Evolutionary conservation across 1,140 invertebrate genomes (phyloP), one percentile per base, ranked within the genome.

Genomic region (Trigoniulus corallinus): DNA sequence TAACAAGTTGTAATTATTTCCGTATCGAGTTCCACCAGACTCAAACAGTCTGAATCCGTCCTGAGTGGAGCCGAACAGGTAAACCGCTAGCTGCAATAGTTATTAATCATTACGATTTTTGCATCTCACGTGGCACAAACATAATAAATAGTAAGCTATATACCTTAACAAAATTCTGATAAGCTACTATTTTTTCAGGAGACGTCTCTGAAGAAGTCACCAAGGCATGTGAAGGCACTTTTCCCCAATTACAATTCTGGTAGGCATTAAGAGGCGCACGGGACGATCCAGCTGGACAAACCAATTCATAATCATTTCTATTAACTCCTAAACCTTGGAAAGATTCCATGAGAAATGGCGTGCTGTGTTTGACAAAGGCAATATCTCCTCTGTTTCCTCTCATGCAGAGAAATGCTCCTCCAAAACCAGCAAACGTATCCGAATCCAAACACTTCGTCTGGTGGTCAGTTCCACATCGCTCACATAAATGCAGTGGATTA

Each of bases 311-410:
- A 21, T 78, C 68, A 12, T 61, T 52, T 51, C 37, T 50, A 1
- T 57, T 26, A 20, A 29, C 46, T 37, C 34, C 50, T 12, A 3
- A 41, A 25, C 15, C 47, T 39, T 41, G 42, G 40, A 39, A 20
- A 12, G 3, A 3, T 34, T 25, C 12, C 51, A 53, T 53, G 41
- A 86, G 78, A 18, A 70, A 56, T 3, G 88, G 78, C 3, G 88
- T 91, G 0, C 81, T 83, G 60, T 97, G 88, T 50, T 84, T 79
- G 0, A 96, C 69, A 67, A 97, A 97, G 0, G 92, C 91, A 44
- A 98, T 78, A 45, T 98, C 88, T 26, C 88, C 89, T 7, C 72
- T 69, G 58, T 91, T 85, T 40, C 23, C 24, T 2, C 88, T 66
- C 0, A 96, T 70, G 67, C 91, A 97, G 51, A 76, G 74, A 52